Percentiles rank a stretch among this genome's conserved stretches.
These are phyloP conservation scores for Amyelois transitella DNA, from an alignment of 1,140 invertebrate genomes.

Conservation along the genomic window DNA sequence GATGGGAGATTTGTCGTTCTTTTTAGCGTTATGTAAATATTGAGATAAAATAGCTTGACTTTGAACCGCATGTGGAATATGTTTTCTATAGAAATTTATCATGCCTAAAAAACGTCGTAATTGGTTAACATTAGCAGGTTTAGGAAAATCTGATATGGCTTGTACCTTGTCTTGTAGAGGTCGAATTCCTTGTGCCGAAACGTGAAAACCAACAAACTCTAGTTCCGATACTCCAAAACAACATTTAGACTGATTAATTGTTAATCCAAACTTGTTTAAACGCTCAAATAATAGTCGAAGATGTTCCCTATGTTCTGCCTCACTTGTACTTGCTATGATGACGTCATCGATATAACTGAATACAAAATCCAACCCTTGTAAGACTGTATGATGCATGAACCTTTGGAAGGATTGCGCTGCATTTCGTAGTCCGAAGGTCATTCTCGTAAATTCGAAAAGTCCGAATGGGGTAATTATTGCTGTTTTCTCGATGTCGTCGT, in stretches of 20 bases:
- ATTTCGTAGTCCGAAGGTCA: constrained; percentile 17
- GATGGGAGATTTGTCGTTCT: constrained; percentile 22
- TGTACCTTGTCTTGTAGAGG: background rate
- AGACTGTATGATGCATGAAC: constrained; percentile 9
- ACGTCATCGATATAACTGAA: constrained; percentile 13
- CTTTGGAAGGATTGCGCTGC: constrained; percentile 26
- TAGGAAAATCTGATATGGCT: constrained; percentile 10
- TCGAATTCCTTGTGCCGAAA: background rate
- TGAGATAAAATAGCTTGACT: constrained; percentile 24
- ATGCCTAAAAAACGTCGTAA: constrained; percentile 42
- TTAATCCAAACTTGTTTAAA: no score
- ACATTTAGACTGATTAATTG: background rate
- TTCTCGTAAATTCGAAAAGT: no score
- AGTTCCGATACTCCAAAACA: background rate
- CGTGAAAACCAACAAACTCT: background rate
- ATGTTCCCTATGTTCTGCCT: constrained; percentile 7
- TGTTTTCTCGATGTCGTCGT: constrained; percentile 14
- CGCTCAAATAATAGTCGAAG: no score
- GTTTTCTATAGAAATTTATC: constrained; percentile 35
- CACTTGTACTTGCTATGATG: constrained; percentile 1
- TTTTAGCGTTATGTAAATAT: constrained; percentile 28
- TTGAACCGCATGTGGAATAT: constrained; percentile 22
- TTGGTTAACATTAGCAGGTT: constrained; percentile 21
- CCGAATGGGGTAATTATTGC: constrained; percentile 13
- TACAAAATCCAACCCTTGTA: constrained; percentile 10